Base-by-base conservation (phyloP, 2,797 vertebrate species). In the Amblyopsis hoosieri region DNA sequence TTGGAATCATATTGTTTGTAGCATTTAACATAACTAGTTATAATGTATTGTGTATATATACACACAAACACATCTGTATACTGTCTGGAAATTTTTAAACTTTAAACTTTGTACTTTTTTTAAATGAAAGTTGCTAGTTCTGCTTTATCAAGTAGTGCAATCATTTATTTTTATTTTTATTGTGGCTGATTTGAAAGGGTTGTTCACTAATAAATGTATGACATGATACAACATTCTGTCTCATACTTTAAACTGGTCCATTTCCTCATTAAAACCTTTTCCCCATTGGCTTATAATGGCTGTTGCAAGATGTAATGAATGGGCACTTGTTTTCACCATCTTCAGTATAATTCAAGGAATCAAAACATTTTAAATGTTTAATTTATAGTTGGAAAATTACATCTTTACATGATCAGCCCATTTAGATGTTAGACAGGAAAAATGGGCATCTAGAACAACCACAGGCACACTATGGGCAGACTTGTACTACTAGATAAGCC, bases 71-170 rank as follows among this genome's bases (percentile, higher is more conserved):
- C 92, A 97, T 98, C 95, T 98, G 97, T 99, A 98, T 97, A 99
- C 96, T 95, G 96, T 98, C 96, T 96, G 95, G 23, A 98, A 97
- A 97, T 99, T 99, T 99, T 98, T 99, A 99, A 99, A 95, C 99
- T 99, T 98, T 99, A 99, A 99, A 95, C 99, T 99, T 99, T 99
- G 97, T 99, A 99, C 98, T 98, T 99, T 99, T 99, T 98, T 98
- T 98, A 99, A 98, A 98, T 97, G 96, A 98, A 99, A 99, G 95
- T 99, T 98, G 98, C 97, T 99, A 99, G 97, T 98, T 98, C 95
- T 98, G 97, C 97, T 99, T 99, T 97, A 98, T 94, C 94, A 96
- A 96, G 97, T 99, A 98, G 97, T 99, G 97, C 97, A 99, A 99
- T 99, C 97, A 97, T 98, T 94, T 99, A 98, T 97, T 97, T 98